Percentiles rank a stretch among this genome's conserved stretches.
These are phyloP conservation scores for Poecilia gillii DNA, from an alignment of 2,797 vertebrate genomes.

Conservation along the genomic window DNA sequence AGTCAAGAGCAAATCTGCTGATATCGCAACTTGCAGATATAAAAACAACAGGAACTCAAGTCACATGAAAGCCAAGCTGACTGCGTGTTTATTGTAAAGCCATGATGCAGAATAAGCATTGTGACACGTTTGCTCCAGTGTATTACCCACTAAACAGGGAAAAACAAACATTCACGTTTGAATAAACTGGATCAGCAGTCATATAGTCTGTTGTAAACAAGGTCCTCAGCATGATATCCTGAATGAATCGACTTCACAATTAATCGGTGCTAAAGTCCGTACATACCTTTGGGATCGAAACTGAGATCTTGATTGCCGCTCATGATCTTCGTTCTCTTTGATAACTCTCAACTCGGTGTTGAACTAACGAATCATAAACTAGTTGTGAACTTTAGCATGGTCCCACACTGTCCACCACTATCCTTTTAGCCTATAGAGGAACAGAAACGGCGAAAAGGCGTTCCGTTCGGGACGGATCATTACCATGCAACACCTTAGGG, in stretches of 20 bases:
- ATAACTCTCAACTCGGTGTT: not conserved
- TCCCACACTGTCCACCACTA: not conserved
- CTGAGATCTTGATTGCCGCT: conserved; percentile 35
- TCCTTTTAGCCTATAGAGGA: not conserved
- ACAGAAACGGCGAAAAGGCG: not conserved
- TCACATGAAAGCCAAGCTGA: conserved; percentile 36
- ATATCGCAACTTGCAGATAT: not conserved
- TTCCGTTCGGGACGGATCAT: conserved; percentile 11
- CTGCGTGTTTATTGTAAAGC: not conserved
- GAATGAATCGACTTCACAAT: not conserved
- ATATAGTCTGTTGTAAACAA: not conserved
- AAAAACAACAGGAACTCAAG: conserved; percentile 32
- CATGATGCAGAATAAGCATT: not conserved
- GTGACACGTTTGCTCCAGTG: not conserved
- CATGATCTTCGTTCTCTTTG: conserved; percentile 42
- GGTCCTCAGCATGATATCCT: not conserved
- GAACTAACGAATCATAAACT: not conserved
- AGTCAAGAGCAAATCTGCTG: not conserved
- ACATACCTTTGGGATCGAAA: conserved; percentile 82
- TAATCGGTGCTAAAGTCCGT: not conserved
- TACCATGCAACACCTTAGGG: no score
- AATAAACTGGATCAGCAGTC: not conserved
- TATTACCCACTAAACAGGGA: not conserved
- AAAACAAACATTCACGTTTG: not conserved
- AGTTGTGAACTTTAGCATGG: not conserved